phyloP scores from a whole-genome alignment of 2,888 invertebrate species.

The Vandiemenella viatica region DNA sequence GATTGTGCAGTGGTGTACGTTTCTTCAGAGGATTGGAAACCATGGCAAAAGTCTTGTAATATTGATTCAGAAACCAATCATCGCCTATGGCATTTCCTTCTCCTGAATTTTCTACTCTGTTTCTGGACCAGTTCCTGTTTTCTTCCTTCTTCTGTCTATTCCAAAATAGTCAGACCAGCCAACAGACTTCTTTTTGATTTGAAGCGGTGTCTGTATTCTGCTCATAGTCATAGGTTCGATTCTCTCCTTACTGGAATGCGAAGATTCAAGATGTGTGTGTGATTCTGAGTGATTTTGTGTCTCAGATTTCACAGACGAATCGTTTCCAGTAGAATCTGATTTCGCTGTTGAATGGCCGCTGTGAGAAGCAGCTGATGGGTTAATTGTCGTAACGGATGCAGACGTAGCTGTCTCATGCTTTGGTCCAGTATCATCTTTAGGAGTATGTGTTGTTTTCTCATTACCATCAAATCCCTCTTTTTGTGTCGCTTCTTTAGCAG shows the following conservation, averaged over 20 bases:
- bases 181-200: constrained; percentile 62
- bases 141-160: constrained; percentile 61
- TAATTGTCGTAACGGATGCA: constrained; percentile 1
- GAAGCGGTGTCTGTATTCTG: constrained; percentile 26
- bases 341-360: not conserved
- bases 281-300: too few species aligned
- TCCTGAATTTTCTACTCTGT: too few species aligned
- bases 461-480: too few species aligned
- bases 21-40: constrained; percentile 18
- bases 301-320: too few species aligned
- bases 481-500: not conserved
- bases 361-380: not conserved
- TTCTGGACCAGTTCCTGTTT: constrained; percentile 38
- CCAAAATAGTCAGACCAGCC: constrained; percentile 83
- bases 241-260: not conserved
- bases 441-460: not conserved
- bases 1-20: not conserved
- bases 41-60: constrained; percentile 31
- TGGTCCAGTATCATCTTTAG: not conserved
- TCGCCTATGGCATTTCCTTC: constrained; percentile 36
- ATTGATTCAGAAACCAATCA: constrained; percentile 40
- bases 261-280: not conserved
- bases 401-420: not conserved
- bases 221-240: constrained; percentile 8
- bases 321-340: not conserved